These are phyloP conservation scores for Drosophila ogumai DNA, from an alignment of 1,140 invertebrate genomes.

Conservation along the genomic window DNA sequence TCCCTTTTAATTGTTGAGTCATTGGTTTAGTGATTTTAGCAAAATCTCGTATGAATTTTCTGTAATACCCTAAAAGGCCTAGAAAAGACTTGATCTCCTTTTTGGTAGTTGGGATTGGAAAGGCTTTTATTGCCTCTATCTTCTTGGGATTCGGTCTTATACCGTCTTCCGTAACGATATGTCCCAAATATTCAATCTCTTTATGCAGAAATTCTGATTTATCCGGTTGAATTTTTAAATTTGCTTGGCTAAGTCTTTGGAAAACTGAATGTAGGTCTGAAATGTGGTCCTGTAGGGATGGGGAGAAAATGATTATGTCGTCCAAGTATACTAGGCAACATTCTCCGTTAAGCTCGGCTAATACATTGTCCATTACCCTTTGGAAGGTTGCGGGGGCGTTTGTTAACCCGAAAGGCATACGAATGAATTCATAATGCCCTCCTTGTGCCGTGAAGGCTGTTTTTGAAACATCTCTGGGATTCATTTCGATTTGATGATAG, in stretches of 20 bases:
- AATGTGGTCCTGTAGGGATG: constrained; percentile 70
- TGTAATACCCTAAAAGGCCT: constrained; percentile 40
- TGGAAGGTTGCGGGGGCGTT: constrained; percentile 28
- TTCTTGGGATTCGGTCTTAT: too few relatives aligned
- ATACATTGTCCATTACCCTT: constrained; percentile 25
- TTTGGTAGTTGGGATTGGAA: too few relatives aligned
- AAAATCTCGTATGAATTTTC: constrained; percentile 49
- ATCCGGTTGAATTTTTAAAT: constrained; percentile 9
- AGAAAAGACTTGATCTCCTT: constrained; percentile 21
- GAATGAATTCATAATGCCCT: background rate
- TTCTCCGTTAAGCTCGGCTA: constrained; percentile 35
- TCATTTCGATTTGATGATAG: constrained; percentile 86
- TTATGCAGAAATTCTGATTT: too few relatives aligned
- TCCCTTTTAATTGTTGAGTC: constrained; percentile 22
- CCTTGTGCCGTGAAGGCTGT: background rate
- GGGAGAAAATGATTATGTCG: constrained; percentile 52
- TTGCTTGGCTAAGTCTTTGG: background rate
- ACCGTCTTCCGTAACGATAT: too few relatives aligned
- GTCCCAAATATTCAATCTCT: too few relatives aligned
- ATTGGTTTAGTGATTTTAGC: constrained; percentile 42
- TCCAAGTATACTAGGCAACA: constrained; percentile 38
- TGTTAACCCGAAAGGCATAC: constrained; percentile 54
- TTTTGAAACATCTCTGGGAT: constrained; percentile 83
- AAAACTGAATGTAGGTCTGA: constrained; percentile 3
- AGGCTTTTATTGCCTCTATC: too few relatives aligned